Conservation (phyloP, 2,113 vertebrate genomes). For the Toxotes chatareus region DNA sequence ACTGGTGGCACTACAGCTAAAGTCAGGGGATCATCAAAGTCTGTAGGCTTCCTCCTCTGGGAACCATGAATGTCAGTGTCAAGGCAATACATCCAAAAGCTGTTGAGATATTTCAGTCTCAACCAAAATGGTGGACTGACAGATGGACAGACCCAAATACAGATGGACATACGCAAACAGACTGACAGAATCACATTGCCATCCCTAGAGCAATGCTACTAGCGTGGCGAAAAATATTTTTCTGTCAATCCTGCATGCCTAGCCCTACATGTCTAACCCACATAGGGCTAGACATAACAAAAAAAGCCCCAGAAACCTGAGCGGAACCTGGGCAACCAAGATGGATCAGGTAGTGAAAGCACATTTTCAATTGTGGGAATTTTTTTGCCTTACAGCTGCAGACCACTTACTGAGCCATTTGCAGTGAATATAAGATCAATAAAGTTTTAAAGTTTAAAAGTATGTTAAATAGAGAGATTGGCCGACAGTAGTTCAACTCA, state of each 20-base stretch:
- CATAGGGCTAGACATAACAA: neutral
- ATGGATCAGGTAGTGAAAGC: neutral
- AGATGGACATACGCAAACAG: neutral
- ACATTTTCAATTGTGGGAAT: conserved; percentile 3
- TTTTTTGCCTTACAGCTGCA: neutral
- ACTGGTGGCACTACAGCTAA: neutral
- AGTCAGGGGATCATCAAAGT: neutral
- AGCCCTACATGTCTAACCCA: neutral
- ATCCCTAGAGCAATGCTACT: neutral
- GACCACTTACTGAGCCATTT: neutral
- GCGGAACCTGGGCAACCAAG: neutral
- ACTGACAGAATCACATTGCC: neutral
- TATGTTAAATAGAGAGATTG: neutral
- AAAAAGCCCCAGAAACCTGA: neutral
- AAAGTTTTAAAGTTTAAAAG: neutral
- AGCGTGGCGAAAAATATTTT: neutral
- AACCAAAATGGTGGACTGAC: neutral
- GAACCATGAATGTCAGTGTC: neutral
- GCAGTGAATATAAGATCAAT: neutral
- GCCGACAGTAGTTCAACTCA: neutral
- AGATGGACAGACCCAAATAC: neutral
- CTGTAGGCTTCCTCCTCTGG: neutral
- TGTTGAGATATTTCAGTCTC: neutral
- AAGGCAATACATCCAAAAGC: neutral
- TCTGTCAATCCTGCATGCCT: neutral